Evolutionary conservation across 2,113 vertebrate genomes (phyloP).

Genomic region (Plotosus lineatus): DNA sequence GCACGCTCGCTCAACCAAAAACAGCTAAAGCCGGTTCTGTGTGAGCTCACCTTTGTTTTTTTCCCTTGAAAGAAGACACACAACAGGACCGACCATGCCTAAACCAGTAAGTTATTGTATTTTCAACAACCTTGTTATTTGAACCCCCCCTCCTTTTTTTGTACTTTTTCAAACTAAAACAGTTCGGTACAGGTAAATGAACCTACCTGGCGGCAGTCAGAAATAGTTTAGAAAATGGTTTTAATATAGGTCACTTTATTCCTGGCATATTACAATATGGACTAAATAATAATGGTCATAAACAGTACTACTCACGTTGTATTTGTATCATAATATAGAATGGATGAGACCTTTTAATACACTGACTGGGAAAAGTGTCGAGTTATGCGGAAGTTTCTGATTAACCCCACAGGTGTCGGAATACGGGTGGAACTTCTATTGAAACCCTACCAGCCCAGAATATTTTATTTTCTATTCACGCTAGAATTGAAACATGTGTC

Average conservation of each 20-base stretch:
- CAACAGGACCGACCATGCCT: constrained; percentile 75
- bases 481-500: background rate
- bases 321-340: background rate
- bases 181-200: too few species aligned
- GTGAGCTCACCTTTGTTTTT: background rate
- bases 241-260: background rate
- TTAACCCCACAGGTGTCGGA: background rate
- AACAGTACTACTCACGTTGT: background rate
- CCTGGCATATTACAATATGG: background rate
- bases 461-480: background rate
- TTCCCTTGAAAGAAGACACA: constrained; percentile 6
- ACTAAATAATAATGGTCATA: too few species aligned
- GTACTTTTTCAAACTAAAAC: background rate
- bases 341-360: background rate
- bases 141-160: background rate
- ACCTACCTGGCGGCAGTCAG: background rate
- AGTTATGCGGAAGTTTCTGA: constrained; percentile 39
- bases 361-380: background rate
- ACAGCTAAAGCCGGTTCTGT: constrained; percentile 14
- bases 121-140: background rate
- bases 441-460: too few species aligned
- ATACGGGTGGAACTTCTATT: background rate
- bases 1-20: constrained; percentile 18
- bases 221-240: background rate
- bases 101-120: constrained; percentile 76